Base-by-base conservation (phyloP, 2,888 invertebrate species). In the Eristalis tenax region DNA sequence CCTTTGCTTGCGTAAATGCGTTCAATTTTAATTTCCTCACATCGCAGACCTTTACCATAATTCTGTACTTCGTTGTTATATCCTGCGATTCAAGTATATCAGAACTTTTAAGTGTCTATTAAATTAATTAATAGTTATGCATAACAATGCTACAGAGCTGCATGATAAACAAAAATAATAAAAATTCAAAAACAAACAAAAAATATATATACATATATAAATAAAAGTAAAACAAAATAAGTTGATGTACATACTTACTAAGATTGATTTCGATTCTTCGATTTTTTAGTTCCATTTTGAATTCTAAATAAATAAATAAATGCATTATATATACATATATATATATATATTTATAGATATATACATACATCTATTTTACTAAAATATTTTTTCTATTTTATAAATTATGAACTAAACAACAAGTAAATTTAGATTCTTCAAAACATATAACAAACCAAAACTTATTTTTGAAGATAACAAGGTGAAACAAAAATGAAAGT, bases 371-470 rank as follows among this genome's bases (percentile, higher is more conserved):
- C 87, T 87, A 87, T 87, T 87, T 87, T 87, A 87, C 83, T 87
- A 87, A 87, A 83, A 83, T 87, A 87, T 87, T 87, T 87, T 87
- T 87, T 87, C 87, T 87, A 87, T 87, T 87, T 87, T 87, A 83
- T 81, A 83, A 81, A 87, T 83, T 79, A 87, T 73, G 38, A 50
- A 83, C 69, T 74, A 86, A 85, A 84, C 23, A 77, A 59, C 35
- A 71, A 76, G 70, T 71, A 82, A 75, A 38, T 79, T 66, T 86
- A 86, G 83, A 83, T 83, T 86, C 86, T 86, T 82, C 78, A 83
- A 82, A 66, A 75, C 77, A 63, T 57, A 79, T 65, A 78, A 63
- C 50, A 78, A 65, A 68, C 40, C 50, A 66, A 76, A 86, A 82
- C 69, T 86, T 86, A 85, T 85, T 85, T 80, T 73, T 74, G 59